Percentiles rank a stretch among this genome's conserved stretches.
Conservation (phyloP, 1,140 invertebrate genomes). For the Psilanteris sp. region DNA sequence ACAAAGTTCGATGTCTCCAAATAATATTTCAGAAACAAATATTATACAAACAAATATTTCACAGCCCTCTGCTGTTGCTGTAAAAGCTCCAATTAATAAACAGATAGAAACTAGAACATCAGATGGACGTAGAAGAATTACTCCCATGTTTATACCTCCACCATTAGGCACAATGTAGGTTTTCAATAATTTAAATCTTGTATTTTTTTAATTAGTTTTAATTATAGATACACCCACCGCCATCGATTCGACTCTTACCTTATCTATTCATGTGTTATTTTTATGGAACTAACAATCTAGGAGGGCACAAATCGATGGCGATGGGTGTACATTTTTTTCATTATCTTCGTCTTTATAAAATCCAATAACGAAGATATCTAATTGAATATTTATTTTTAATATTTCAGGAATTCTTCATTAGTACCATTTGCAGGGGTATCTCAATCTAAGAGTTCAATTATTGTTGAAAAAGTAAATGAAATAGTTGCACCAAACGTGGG, state of each 20-base stretch:
- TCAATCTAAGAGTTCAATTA: constrained; percentile 89
- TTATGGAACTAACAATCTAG: no score
- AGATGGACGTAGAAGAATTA: constrained; percentile 96
- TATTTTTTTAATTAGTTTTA: no score
- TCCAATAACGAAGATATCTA: no score
- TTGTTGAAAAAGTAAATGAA: constrained; percentile 89
- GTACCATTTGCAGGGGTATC: constrained; percentile 87
- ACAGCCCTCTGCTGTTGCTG: constrained; percentile 68
- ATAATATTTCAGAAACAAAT: constrained; percentile 55
- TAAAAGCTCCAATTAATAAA: constrained; percentile 89
- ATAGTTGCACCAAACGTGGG: constrained; percentile 84
- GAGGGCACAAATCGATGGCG: no score
- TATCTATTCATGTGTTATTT: no score
- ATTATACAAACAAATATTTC: constrained; percentile 53
- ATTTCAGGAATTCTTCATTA: constrained; percentile 80
- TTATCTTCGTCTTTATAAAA: no score
- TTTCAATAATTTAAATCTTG: no score
- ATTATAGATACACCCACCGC: no score
- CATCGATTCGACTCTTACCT: no score
- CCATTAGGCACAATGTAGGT: constrained; percentile 82
- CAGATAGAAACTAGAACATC: constrained; percentile 97
- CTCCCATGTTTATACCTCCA: constrained; percentile 95
- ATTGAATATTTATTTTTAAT: constrained; percentile 1
- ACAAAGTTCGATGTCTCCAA: constrained; percentile 27
- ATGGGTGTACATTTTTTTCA: no score